Base-by-base conservation (phyloP, 2,888 invertebrate species). In the Ectemnius continuus region DNA sequence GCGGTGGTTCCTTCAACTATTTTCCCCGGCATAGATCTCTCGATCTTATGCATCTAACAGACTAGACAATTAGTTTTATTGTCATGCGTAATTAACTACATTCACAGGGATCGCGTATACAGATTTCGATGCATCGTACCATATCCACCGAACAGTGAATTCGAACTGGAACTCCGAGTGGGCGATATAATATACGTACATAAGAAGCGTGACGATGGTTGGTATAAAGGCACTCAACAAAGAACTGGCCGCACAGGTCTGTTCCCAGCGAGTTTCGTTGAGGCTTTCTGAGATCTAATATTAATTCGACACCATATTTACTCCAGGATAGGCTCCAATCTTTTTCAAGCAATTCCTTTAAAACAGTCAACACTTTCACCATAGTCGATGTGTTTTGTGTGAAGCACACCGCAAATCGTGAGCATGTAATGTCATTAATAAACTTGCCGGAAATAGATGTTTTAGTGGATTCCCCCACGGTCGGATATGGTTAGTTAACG, bases 181-280 rank as follows among this genome's bases (percentile, higher is more conserved):
- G 97, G 97, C 75, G 98, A 98, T 88, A 95, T 98, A 69, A 97
- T 98, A 80, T 95, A 96, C 84, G 98, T 98, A 20, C 96, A 97
- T 86, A 96, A 96, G 87, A 98, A 98, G 88, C 94, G 97, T 66
- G 97, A 97, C 65, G 98, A 98, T 88, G 98, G 98, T 61, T 98
- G 98, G 98, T 98, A 96, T 91, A 97, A 97, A 89, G 98, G 98
- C 20, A 97, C 97, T 0, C 94, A 97, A 82, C 95, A 97, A 83
- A 93, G 97, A 69, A 97, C 97, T 1, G 97, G 98, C 48, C 95
- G 97, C 84, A 97, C 97, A 4, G 98, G 98, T n/a, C 93, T 98
- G 58, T 98, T 98, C 92, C 98, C 98, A 1, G 97, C 97, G 63
- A 98, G 97, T 88, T 98, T 98, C 92, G 98, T 98, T 14, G 96